Percentiles rank a stretch among this genome's conserved stretches.
phyloP scores from a whole-genome alignment of 2,113 vertebrate genomes.

The Setophaga coronata region DNA sequence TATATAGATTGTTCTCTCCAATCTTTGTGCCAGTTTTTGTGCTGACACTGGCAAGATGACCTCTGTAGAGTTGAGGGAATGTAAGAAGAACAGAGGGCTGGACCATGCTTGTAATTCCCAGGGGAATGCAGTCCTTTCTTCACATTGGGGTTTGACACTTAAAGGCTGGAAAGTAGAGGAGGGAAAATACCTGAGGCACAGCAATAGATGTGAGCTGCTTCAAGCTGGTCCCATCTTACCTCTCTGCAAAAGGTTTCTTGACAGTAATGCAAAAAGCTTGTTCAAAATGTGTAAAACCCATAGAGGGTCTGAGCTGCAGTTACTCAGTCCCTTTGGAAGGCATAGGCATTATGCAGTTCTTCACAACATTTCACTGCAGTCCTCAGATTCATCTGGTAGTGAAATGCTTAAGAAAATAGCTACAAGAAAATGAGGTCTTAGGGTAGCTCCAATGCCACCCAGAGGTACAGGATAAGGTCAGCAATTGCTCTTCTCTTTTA shows the following conservation, averaged over 20 bases:
- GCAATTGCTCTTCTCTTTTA: not conserved
- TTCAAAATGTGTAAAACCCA: not conserved
- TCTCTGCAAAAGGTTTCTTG: not conserved
- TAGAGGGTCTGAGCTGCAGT: not conserved
- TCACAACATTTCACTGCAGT: not conserved
- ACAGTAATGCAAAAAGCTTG: not conserved
- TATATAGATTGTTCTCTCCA: not conserved
- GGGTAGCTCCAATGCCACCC: not conserved
- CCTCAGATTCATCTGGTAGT: slow-evolving; percentile 1
- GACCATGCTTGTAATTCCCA: not conserved
- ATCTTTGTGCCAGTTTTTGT: not conserved
- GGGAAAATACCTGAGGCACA: not conserved
- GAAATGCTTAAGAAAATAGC: slow-evolving; percentile 35
- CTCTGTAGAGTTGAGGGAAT: not conserved
- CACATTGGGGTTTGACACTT: not conserved
- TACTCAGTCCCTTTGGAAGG: not conserved
- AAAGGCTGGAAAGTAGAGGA: not conserved
- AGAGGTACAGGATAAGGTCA: slow-evolving; percentile 1
- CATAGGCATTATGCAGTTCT: not conserved
- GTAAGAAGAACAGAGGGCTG: not conserved
- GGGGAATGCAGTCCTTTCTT: not conserved
- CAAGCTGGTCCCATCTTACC: not conserved
- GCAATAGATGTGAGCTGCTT: not conserved
- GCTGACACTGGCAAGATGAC: not conserved
- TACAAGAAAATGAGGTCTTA: slow-evolving; percentile 14